Evolutionary conservation across 2,888 invertebrate species (phyloP), one percentile per base, ranked within the genome.

Genomic region (Anticlea derivata): DNA sequence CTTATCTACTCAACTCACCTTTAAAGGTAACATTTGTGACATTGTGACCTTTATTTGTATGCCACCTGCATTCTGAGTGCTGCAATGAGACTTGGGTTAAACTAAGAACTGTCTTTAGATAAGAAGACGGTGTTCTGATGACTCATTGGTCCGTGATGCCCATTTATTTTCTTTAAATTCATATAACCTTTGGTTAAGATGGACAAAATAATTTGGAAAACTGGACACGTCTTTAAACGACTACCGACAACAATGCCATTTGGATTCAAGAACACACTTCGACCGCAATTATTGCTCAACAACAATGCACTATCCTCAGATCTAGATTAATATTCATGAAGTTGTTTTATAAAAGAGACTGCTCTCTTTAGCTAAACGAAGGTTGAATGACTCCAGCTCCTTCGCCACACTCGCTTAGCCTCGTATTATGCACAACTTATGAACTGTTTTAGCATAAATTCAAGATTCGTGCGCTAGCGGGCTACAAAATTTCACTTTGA

Each of bases 321-420:
- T 80, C 77, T 70, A 65, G 73, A 74, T 83, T 75, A 81, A 84
- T 85, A 85, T 85, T 84, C 81, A 85, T 83, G 78, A 74, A 72
- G 67, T 70, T 70, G 77, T 70, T 80, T 78, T 77, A 77, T 76
- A 78, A 78, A 33, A 68, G 68, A 70, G 70, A 73, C 68, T 73
- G 73, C 72, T 75, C 70, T 76, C 73, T 75, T 79, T 70, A 71
- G 70, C 66, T 56, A 73, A 75, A 78, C 73, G 71, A 74, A 76
- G 73, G 69, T 71, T 74, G 68, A 75, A 72, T 70, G 70, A 76
- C 72, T 73, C 69, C 11, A 34, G 39, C 40, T 54, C 44, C 51
- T 46, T 50, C 44, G 44, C 48, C 56, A 54, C 50, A 55, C 61
- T 58, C 53, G 55, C 55, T 58, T 55, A 55, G 47, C 44, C 10